A percentile compares a stretch with the other conserved stretches of the same genome.
Conservation (phyloP, 2,797 vertebrate species). For the Moxostoma hubbsi region DNA sequence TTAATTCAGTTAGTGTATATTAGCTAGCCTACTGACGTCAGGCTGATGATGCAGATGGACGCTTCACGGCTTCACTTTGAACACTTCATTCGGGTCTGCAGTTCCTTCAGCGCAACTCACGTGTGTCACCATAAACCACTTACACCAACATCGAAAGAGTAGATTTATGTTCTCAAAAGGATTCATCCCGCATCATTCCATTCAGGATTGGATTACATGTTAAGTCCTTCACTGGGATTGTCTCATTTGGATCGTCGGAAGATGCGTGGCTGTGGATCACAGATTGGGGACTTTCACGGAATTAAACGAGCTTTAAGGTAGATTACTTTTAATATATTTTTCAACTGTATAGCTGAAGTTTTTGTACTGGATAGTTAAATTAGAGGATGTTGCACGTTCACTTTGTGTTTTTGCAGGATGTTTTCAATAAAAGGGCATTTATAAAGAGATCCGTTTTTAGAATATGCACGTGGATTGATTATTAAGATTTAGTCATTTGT, state of each 20-base stretch:
- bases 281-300: conserved; percentile 40
- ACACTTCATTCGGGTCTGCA: not conserved
- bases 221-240: conserved; percentile 22
- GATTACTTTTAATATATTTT: not conserved
- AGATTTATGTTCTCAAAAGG: not conserved
- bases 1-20: not conserved
- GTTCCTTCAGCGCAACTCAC: not conserved
- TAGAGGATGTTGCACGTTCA: not conserved
- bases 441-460: not conserved
- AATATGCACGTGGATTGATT: too few relatives aligned
- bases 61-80: conserved; percentile 37
- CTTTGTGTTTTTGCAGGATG: not conserved
- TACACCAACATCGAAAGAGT: too few relatives aligned
- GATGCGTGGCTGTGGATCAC: conserved; percentile 47
- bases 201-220: conserved; percentile 45
- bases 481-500: not conserved
- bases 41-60: conserved; percentile 4
- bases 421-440: not conserved
- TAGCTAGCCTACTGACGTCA: conserved; percentile 46
- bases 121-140: not conserved
- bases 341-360: not conserved
- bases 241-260: conserved; percentile 28
- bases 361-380: not conserved
- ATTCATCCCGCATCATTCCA: conserved; percentile 3
- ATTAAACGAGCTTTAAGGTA: conserved; percentile 48